Base-by-base conservation (phyloP, 35 echinoderm and acorn worm genomes). In the Lytechinus variegatus region DNA sequence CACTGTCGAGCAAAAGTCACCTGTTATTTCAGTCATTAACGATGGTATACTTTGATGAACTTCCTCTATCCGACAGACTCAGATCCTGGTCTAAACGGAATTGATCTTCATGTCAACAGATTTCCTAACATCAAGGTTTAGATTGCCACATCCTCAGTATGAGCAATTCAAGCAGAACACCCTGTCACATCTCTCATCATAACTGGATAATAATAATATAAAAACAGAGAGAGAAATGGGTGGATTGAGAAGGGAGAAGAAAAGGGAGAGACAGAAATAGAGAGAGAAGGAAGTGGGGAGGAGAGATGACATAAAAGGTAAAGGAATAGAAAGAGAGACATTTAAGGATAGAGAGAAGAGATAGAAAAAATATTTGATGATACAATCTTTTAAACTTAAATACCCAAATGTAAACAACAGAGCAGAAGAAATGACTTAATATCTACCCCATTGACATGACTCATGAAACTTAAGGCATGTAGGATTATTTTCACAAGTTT, bases 171-270 rank as follows among this genome's bases (percentile, higher is more conserved):
- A 21, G 54, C 95, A 95, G 86, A 95, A 95, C 33, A 95, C 54
- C 28, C 95, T 87, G 87, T 95, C 95, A 54, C 72, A 95, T 51
- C 87, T 94, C 54, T 96, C 95, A 94, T 96, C 95, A 96, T 96
- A 96, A 94, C 95, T 96, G 95, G n/a, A 55, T 24, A 44, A 44
- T 61, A 90, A 61, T 91, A 9, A 51, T 51, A 92, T 44, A 2
- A 44, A 44, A 44, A 44, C 14, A 52, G 54, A 95, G 24, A 29
- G 28, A 87, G 19, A n/a, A 24, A 44, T 3, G 33, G 33, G 12
- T 6, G 29, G 86, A 86, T 19, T 86, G 57, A 3, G 16, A 60
- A 60, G 33, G 33, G 33, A 44, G 33, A 44, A 44, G 33, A 19
- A 19, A 19, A 71, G 61, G 5, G 14, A 14, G 12, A 19, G 61